These are phyloP conservation scores for Spea hammondii DNA, from an alignment of 2,797 vertebrate species.

Conservation along the genomic window DNA sequence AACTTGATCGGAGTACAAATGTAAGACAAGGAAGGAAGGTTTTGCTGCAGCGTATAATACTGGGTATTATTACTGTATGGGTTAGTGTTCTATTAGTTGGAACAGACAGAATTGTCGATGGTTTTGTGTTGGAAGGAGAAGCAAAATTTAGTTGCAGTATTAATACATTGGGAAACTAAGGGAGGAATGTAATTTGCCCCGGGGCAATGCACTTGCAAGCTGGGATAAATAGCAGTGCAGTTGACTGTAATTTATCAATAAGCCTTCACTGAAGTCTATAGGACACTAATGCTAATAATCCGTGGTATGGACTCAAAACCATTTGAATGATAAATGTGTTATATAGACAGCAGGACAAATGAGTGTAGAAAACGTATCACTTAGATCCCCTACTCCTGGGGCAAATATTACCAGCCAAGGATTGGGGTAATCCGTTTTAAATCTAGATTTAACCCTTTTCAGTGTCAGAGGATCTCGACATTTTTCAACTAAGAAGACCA, in stretches of 20 bases:
- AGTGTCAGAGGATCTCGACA: no score
- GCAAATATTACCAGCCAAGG: no score
- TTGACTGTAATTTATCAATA: conserved; percentile 35
- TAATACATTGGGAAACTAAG: conserved; percentile 6
- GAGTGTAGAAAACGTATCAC: not conserved
- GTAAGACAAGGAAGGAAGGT: no score
- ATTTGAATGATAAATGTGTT: conserved; percentile 2
- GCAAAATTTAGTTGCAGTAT: not conserved
- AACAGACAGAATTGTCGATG: not conserved
- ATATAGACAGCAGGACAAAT: not conserved
- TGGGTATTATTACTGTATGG: no score
- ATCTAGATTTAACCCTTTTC: no score
- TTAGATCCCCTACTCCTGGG: not conserved
- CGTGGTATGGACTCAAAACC: not conserved
- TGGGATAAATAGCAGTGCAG: conserved; percentile 30
- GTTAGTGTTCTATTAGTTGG: no score
- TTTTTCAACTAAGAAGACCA: no score
- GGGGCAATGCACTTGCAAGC: conserved; percentile 5
- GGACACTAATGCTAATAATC: conserved; percentile 12
- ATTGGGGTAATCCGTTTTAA: not conserved
- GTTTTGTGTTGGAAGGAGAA: conserved; percentile 1
- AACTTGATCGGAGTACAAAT: no score
- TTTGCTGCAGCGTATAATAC: no score
- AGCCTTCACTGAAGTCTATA: conserved; percentile 4
- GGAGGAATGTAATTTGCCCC: conserved; percentile 26